A percentile compares a stretch with the other conserved stretches of the same genome.
These are phyloP conservation scores for Nannobrachium achirus DNA, from an alignment of 2,113 vertebrate species.

Conservation along the genomic window DNA sequence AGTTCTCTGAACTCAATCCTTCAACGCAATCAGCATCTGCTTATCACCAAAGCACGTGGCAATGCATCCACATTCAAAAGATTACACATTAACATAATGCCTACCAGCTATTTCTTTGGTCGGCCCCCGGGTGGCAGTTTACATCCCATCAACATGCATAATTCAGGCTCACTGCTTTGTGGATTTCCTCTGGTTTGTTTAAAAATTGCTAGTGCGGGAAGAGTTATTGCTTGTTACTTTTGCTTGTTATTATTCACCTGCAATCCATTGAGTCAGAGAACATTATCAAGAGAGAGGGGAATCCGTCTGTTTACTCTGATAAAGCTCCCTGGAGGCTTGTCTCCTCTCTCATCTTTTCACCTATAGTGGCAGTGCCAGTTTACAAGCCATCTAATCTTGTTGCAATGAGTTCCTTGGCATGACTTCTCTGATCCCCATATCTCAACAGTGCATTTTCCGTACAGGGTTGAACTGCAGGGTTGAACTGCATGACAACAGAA, in stretches of 20 bases:
- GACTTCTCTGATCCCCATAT: neutral
- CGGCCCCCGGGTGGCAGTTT: neutral
- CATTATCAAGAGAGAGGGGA: neutral
- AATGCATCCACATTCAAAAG: constrained; percentile 17
- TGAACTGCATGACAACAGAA: too few relatives aligned
- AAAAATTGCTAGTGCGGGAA: neutral
- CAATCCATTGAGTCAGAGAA: neutral
- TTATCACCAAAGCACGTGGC: constrained; percentile 8
- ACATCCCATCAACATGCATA: constrained; percentile 7
- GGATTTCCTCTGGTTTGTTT: constrained; percentile 1
- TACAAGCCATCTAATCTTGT: neutral
- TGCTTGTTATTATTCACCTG: neutral
- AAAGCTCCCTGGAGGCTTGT: constrained; percentile 23
- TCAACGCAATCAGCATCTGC: neutral
- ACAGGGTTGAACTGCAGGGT: too few relatives aligned
- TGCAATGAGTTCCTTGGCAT: neutral
- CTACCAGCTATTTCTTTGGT: constrained; percentile 1
- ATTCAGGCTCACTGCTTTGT: neutral
- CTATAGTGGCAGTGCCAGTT: neutral
- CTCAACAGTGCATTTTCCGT: neutral
- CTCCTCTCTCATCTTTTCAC: neutral
- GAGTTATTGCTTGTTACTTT: neutral
- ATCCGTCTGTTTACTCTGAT: neutral
- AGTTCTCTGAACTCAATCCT: neutral
- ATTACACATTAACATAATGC: constrained; percentile 30